Evolutionary conservation across 1,140 invertebrate species (phyloP), one percentile per base, ranked within the genome.

Genomic region (Drosophila kanapiae): DNA sequence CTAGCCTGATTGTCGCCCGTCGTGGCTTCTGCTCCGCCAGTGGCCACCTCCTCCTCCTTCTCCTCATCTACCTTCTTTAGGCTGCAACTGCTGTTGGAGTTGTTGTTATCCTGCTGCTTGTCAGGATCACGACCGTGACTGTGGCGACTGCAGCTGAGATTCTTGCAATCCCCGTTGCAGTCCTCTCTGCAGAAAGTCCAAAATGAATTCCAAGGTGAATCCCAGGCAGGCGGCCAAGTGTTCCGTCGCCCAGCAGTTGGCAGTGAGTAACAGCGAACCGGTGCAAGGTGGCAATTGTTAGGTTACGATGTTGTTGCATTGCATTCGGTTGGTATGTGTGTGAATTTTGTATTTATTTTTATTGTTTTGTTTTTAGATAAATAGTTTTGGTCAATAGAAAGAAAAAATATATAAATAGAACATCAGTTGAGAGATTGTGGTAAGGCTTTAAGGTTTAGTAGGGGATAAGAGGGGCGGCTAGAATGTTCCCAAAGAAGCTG

Each of bases 241-340:
- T 85, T 90, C 74, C 72, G 70, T 81, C 58, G 86, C 71, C 80
- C 85, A 88, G 84, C 84, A 88, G 84, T 88, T 88, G 85, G 82
- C 85, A 90, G 85, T 90, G 85, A 90, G 85, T 90, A 77, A 80
- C 65, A 90, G 78, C 85, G 61, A 80, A 85, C 86, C 81, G 54
- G 51, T 72, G 60, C 85, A 91, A 70, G 35, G 58, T 47, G 63
- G 78, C 86, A 90, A 87, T 79, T 79, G 67, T 82, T 70, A 33
- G 58, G 37, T 51, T 49, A 59, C 69, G 69, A 63, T 69, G 75
- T 68, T 63, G 59, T 78, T 70, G 63, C 64, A 86, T 80, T 67
- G 49, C 63, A 70, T 79, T 57, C 37, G 54, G 60, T 75, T 62
- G 40, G n/a, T 51, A 57, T 49, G 54, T 69, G 58, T 60, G 16